These are phyloP conservation scores for Perodicticus potto DNA, from an alignment of 2,797 vertebrate genomes.

Conservation along the genomic window DNA sequence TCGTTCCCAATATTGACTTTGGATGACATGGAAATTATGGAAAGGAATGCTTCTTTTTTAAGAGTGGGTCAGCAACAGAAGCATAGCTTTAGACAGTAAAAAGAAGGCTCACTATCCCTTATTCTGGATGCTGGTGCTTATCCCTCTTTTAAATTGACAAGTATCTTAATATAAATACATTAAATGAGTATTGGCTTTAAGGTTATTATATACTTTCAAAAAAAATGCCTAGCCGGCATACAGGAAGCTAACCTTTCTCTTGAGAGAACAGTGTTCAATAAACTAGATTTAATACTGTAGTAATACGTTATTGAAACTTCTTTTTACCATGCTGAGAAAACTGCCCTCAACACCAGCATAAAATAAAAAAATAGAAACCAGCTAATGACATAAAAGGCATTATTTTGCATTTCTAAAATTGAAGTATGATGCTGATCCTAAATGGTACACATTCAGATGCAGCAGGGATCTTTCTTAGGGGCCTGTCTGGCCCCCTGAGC, in stretches of 20 bases:
- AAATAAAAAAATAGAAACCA: constrained; percentile 51
- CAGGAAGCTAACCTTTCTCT: not conserved
- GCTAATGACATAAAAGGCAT: constrained; percentile 38
- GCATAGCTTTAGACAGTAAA: not conserved
- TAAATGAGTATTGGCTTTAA: not conserved
- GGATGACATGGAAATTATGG: not conserved
- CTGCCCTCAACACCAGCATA: constrained; percentile 33
- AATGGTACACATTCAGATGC: not conserved
- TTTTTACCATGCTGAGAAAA: constrained; percentile 19
- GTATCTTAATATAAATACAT: not conserved
- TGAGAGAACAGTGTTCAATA: constrained; percentile 34
- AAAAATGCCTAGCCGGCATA: constrained; percentile 30
- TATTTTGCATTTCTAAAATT: constrained; percentile 58
- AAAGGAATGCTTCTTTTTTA: constrained; percentile 12
- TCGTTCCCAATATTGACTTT: not conserved
- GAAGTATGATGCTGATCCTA: constrained; percentile 32
- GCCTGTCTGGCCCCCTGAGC: not conserved
- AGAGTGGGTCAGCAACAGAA: not conserved
- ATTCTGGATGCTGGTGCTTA: not conserved
- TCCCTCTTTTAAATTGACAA: constrained; percentile 21
- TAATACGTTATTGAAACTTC: constrained; percentile 6
- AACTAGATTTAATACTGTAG: constrained; percentile 43
- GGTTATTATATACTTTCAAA: constrained; percentile 2
- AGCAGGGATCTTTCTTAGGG: not conserved
- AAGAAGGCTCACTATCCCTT: not conserved